Evolutionary conservation across 2,113 vertebrate species (phyloP), one percentile per base, ranked within the genome.

Genomic region (Nannobrachium achirus): DNA sequence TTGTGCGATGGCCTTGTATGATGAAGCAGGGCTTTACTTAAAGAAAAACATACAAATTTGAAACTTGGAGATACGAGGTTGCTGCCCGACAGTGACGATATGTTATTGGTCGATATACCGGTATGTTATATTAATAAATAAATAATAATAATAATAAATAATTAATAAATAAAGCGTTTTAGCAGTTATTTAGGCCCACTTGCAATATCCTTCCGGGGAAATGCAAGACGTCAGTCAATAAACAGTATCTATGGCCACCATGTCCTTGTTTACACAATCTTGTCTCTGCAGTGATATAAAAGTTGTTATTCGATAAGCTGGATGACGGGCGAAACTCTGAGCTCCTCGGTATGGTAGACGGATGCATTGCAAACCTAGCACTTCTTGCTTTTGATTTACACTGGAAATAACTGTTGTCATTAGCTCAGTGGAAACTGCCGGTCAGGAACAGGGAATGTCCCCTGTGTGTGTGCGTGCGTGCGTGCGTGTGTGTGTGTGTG

Each of bases 201-300:
- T 1, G 25, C 25, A 33, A 33, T 33, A 33, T 3, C 25, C n/a
- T n/a, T 49, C 46, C 13, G 15, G 49, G 16, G 15, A 61, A 71
- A 61, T 50, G 45, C 14, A 40, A 18, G 9, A 41, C 56, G 56
- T 20, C 56, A 62, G 48, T 19, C 16, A 62, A 63, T 68, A 49
- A 59, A n/a, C 48, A 41, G 61, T 39, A 41, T 58, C 79, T 69
- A 56, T 78, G 56, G 72, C 8, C 8, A 65, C 61, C 44, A 8
- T 38, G 5, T 50, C 63, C 7, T 56, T 52, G 60, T 76, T 19
- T 55, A 48, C 68, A 2, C 58, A 61, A 49, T 61, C 56, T 58
- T 51, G 18, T 48, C 57, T 71, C 63, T 68, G 71, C 63, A 59
- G 57, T 13, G 49, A 72, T 60, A 51, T 38, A 63, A 66, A 65